These are phyloP conservation scores for Enhydra lutris DNA, from an alignment of 2,113 vertebrate species.

Conservation along the genomic window DNA sequence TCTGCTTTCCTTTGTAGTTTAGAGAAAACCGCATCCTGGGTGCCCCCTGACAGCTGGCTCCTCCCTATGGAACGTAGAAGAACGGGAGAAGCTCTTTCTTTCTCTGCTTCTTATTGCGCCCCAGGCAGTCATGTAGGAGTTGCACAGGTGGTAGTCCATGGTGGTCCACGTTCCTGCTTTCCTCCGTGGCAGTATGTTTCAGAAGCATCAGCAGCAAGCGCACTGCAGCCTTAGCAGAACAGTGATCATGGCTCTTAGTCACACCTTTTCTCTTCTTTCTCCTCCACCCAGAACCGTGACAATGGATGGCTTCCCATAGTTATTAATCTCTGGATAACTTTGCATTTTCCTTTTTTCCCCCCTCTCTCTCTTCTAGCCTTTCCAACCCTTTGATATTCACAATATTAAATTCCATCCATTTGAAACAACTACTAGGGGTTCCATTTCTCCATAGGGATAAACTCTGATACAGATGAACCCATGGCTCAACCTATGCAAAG, in stretches of 20 bases:
- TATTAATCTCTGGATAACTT: background rate
- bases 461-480: background rate
- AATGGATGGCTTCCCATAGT: background rate
- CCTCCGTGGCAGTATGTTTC: background rate
- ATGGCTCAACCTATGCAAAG: background rate
- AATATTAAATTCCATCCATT: background rate
- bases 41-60: background rate
- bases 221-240: background rate
- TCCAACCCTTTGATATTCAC: background rate
- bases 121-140: background rate
- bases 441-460: background rate
- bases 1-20: background rate
- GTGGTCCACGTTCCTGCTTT: background rate
- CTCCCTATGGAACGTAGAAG: background rate
- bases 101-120: background rate
- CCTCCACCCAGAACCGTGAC: background rate
- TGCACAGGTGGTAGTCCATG: accelerated
- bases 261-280: background rate
- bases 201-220: background rate
- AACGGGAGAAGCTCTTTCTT: background rate
- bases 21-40: background rate
- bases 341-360: background rate
- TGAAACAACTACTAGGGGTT: background rate
- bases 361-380: background rate
- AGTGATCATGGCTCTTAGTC: background rate